These are phyloP conservation scores for Hemistola chrysoprasaria DNA, from an alignment of 2,888 invertebrate species.

Conservation along the genomic window DNA sequence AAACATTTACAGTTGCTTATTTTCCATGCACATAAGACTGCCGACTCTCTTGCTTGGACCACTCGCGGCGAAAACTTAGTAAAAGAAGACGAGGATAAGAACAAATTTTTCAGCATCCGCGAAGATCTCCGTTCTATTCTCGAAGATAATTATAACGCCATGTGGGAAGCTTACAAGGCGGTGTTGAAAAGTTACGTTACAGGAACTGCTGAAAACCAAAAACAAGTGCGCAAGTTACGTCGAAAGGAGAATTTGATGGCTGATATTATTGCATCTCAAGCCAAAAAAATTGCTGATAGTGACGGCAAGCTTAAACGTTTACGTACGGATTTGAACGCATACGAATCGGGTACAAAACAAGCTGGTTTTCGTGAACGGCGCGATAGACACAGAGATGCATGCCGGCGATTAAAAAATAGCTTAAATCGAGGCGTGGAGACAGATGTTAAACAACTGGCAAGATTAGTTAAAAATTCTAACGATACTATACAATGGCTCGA, in stretches of 20 bases:
- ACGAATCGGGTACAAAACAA: slow-evolving; percentile 72
- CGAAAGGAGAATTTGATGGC: slow-evolving; percentile 70
- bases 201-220: slow-evolving; percentile 68
- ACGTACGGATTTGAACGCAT: slow-evolving; percentile 59
- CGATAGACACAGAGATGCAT: slow-evolving; percentile 61
- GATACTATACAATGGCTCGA: slow-evolving; percentile 64
- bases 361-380: slow-evolving; percentile 68
- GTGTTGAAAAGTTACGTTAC: slow-evolving; percentile 61
- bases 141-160: slow-evolving; percentile 58
- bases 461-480: slow-evolving; percentile 62
- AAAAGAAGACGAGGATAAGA: slow-evolving; percentile 67
- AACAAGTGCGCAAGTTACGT: slow-evolving; percentile 61
- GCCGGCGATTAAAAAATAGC: slow-evolving; percentile 50
- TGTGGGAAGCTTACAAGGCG: slow-evolving; percentile 69
- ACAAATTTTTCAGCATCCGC: slow-evolving; percentile 52
- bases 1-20: slow-evolving; percentile 65
- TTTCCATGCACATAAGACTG: slow-evolving; percentile 57
- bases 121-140: slow-evolving; percentile 63
- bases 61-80: slow-evolving; percentile 68
- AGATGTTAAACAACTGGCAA: slow-evolving; percentile 52
- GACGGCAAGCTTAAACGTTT: slow-evolving; percentile 59
- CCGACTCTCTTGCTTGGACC: slow-evolving; percentile 62
- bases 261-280: slow-evolving; percentile 69
- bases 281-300: slow-evolving; percentile 65
- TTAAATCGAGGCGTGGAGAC: slow-evolving; percentile 49